Evolutionary conservation across 1,140 invertebrate genomes (phyloP).

Genomic region (Papilio dardanus): DNA sequence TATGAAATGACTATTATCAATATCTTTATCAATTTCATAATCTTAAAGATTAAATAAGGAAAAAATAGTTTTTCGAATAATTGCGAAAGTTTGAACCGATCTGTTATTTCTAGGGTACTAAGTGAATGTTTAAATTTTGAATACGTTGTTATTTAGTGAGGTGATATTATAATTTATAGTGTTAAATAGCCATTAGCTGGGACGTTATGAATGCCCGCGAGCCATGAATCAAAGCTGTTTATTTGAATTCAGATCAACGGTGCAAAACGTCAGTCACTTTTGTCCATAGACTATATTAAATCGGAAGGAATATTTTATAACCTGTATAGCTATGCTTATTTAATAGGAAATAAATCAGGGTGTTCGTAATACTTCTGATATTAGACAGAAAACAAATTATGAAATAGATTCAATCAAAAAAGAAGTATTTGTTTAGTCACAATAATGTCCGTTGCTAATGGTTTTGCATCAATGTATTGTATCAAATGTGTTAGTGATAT

Average conservation of each 20-base stretch:
- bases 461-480: not conserved
- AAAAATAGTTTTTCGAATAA: not conserved
- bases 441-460: not conserved
- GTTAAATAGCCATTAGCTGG: conserved; percentile 50
- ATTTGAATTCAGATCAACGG: conserved; percentile 51
- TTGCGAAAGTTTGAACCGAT: not conserved
- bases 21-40: not conserved
- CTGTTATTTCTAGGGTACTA: not conserved
- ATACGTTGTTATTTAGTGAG: conserved; percentile 26
- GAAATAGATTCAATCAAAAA: not conserved
- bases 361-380: not conserved
- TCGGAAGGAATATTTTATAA: not conserved
- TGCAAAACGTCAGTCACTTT: conserved; percentile 63
- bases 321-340: not conserved
- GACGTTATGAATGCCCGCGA: conserved; percentile 55
- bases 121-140: not conserved
- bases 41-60: not conserved
- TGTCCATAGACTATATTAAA: not conserved
- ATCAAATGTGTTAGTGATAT: not conserved
- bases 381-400: not conserved
- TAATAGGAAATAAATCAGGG: not conserved
- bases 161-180: conserved; percentile 34
- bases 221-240: conserved; percentile 67
- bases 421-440: not conserved
- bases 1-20: too few species aligned